Evolutionary conservation across 1,140 invertebrate species (phyloP).

Genomic region (Conus betulinus): DNA sequence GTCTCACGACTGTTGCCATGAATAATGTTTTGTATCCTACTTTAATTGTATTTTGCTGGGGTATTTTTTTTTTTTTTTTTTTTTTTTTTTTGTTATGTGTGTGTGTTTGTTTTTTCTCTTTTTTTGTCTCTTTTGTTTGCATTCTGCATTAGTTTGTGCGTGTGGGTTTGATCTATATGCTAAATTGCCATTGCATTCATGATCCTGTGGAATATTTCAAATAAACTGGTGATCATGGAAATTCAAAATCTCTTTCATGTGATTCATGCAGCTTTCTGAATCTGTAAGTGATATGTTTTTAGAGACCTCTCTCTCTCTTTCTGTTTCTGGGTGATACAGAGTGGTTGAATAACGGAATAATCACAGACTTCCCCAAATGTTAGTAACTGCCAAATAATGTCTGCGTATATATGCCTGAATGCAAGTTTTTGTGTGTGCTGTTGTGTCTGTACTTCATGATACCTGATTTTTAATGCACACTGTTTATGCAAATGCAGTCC

Average conservation of each 20-base stretch:
- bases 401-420: background rate
- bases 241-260: background rate
- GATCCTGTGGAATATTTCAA: background rate
- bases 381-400: background rate
- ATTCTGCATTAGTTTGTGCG: background rate
- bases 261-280: too few species aligned
- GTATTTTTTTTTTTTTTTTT: background rate
- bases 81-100: background rate
- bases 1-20: too few species aligned
- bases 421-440: background rate
- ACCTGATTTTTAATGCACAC: too few species aligned
- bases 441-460: too few species aligned
- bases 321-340: too few species aligned
- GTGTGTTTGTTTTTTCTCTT: background rate
- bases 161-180: background rate
- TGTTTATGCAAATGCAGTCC: too few species aligned
- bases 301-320: too few species aligned
- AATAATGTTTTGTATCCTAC: too few species aligned
- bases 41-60: too few species aligned
- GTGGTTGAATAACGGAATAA: too few species aligned
- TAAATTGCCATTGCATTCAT: background rate
- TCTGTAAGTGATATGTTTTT: too few species aligned
- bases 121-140: background rate
- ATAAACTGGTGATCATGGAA: background rate
- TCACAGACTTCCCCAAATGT: too few species aligned